Conservation (phyloP, 2,888 invertebrate species). For the Lasius fuliginosus region DNA sequence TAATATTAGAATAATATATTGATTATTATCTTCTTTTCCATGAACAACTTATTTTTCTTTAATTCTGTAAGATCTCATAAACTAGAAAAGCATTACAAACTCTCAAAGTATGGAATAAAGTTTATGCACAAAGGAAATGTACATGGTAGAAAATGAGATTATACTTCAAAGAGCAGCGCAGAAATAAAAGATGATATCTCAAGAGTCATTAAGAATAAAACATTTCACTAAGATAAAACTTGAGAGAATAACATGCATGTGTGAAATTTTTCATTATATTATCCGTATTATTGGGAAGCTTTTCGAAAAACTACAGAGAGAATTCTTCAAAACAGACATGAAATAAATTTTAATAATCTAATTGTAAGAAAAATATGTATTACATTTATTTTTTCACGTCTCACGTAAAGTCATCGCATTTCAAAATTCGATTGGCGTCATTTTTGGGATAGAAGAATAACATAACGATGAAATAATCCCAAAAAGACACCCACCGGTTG, state of each 20-base stretch:
- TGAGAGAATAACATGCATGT: background rate
- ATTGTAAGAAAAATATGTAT: background rate
- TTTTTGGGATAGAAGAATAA: background rate
- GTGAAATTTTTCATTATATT: background rate
- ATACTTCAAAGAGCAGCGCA: background rate
- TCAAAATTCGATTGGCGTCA: background rate
- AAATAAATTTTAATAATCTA: background rate
- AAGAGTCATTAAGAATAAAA: slow-evolving; percentile 10
- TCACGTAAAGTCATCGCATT: background rate
- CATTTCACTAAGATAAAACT: background rate
- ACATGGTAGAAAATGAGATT: background rate
- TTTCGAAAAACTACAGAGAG: background rate
- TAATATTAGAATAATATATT: slow-evolving; percentile 17
- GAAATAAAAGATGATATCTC: slow-evolving; percentile 12
- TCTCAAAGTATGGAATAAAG: background rate
- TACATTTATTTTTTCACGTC: background rate
- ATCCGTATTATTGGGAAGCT: background rate
- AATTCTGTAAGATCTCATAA: slow-evolving; percentile 9
- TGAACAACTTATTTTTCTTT: slow-evolving; percentile 1
- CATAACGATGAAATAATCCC: background rate
- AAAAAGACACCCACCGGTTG: background rate
- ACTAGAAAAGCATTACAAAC: background rate
- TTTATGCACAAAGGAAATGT: background rate
- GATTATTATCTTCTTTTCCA: background rate
- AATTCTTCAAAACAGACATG: background rate